Evolutionary conservation across 2,888 invertebrate species (phyloP).

Genomic region (Scaptomyza polygonia): DNA sequence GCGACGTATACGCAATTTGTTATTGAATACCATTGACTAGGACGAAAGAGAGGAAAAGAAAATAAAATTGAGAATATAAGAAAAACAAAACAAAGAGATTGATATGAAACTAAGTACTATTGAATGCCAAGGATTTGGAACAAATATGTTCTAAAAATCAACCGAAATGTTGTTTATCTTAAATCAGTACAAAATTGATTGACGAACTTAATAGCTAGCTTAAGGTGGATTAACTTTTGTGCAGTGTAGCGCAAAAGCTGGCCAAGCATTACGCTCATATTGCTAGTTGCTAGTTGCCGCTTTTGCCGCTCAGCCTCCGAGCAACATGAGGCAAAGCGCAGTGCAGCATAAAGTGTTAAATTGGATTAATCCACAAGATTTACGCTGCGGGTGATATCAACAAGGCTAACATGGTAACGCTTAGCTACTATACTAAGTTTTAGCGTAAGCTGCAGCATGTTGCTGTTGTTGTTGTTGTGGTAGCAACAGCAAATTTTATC

Average conservation of each 20-base stretch:
- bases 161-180: too few relatives aligned
- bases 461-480: conserved; percentile 37
- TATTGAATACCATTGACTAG: conserved; percentile 11
- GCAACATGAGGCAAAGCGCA: conserved; percentile 69
- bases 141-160: too few relatives aligned
- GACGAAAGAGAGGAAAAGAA: too few relatives aligned
- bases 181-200: too few relatives aligned
- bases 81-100: too few relatives aligned
- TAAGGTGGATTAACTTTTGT: conserved; percentile 2
- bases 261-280: conserved; percentile 49
- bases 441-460: conserved; percentile 61
- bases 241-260: conserved; percentile 40
- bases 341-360: conserved; percentile 82
- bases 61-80: too few relatives aligned
- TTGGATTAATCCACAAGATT: conserved; percentile 83
- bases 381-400: conserved; percentile 83
- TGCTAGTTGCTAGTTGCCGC: conserved; percentile 27
- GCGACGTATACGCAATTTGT: conserved; percentile 40
- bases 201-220: too few relatives aligned
- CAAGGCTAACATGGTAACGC: conserved; percentile 66
- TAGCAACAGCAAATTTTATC: conserved; percentile 68
- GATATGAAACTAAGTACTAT: too few relatives aligned
- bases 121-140: too few relatives aligned
- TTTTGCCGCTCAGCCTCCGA: conserved; percentile 21
- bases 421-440: conserved; percentile 29